Evolutionary conservation across 2,113 vertebrate species (phyloP).

Genomic region (Archocentrus centrarchus): DNA sequence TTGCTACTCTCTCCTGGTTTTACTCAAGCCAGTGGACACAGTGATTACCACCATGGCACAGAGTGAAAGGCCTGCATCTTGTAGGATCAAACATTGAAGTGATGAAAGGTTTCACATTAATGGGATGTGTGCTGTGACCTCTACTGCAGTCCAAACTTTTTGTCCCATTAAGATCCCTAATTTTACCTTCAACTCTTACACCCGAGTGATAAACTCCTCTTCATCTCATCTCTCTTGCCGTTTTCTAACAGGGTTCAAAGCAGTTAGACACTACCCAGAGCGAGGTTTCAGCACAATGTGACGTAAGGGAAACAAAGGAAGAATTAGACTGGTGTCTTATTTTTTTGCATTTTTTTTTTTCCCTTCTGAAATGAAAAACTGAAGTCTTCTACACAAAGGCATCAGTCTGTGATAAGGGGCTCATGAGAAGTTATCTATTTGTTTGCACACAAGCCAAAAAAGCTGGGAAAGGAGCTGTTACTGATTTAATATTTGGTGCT

Average conservation of each 20-base stretch:
- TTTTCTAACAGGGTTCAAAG: not conserved
- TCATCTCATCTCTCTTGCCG: not conserved
- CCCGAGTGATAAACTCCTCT: not conserved
- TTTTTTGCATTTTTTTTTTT: not conserved
- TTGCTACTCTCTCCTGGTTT: slow-evolving; percentile 70
- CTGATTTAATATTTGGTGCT: not conserved
- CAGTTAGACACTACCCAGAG: not conserved
- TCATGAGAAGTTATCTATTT: not conserved
- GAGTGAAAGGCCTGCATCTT: slow-evolving; percentile 41
- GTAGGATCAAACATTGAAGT: not conserved
- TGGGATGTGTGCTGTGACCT: not conserved
- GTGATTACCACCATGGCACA: slow-evolving; percentile 74
- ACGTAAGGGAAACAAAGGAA: not conserved
- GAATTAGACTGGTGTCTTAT: not conserved
- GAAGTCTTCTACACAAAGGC: not conserved
- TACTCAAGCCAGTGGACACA: slow-evolving; percentile 65
- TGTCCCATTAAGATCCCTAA: not conserved
- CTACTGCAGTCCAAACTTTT: not conserved
- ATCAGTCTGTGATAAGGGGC: not conserved
- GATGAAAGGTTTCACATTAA: not conserved
- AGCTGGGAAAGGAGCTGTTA: not conserved
- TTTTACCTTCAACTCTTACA: not conserved
- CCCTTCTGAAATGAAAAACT: not conserved
- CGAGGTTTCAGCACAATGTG: not conserved
- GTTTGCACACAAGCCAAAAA: not conserved